Evolutionary conservation across 2,797 vertebrate species (phyloP), one percentile per base, ranked within the genome.

Genomic region (Rhynchonycteris naso): DNA sequence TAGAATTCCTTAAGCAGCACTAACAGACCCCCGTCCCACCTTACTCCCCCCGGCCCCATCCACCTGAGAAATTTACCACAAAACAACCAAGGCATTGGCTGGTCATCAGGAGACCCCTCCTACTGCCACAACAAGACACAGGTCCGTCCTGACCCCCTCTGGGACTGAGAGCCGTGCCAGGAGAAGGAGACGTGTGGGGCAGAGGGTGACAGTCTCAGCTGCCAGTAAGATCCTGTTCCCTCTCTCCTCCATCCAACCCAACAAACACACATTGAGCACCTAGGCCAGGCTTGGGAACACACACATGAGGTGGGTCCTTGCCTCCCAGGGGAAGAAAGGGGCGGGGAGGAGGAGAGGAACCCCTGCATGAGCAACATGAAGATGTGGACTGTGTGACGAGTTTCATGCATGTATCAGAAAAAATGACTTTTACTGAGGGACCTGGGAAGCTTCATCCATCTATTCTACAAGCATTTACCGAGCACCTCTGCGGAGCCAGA

Each of bases 41-140:
- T 33, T 8, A 4, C 0, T n/a, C 12, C 52, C 14, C 6, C 10
- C 19, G n/a, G n/a, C 33, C 3, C 14, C 5, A 15, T 33, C 19
- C 30, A 30, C 63, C 74, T 24, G 68, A 56, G 54, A 63, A 50
- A 66, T 47, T 58, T 35, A 7, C 61, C 54, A 14, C 7, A 30
- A 81, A 82, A 24, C 13, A 16, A 24, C 43, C 38, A 56, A 80
- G 28, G 83, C 38, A 85, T 72, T 74, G 47, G 59, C 14, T 54
- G 91, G n/a, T 86, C 33, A n/a, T 38, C 35, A n/a, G 50, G 72
- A 92, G 15, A 43, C 2, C 21, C 26, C 5, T 22, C 66, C 43
- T 12, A 5, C 28, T 30, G 0, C 10, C 35, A 4, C 2, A 78
- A 22, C 33, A 26, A 71, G 83, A 35, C 14, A 26, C 11, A 2